Conservation (phyloP, 2,113 vertebrate genomes). For the Galeopterus variegatus region DNA sequence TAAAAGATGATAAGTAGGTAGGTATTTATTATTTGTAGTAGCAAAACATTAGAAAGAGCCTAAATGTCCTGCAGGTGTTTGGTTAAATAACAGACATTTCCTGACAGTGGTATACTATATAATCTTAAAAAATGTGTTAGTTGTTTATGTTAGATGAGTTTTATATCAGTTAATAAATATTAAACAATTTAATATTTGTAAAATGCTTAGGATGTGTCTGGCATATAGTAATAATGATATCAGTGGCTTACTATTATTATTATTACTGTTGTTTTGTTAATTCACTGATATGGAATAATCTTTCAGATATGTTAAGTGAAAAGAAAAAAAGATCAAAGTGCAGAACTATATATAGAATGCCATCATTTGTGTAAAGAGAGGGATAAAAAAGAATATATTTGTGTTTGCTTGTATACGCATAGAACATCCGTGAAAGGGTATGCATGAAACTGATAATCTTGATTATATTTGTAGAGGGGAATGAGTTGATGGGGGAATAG, state of each 20-base stretch:
- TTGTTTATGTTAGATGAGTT: neutral
- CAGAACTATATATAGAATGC: neutral
- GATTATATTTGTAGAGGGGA: neutral
- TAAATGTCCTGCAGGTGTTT: neutral
- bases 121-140: neutral
- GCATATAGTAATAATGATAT: neutral
- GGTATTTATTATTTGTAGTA: neutral
- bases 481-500: neutral
- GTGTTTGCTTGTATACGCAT: neutral
- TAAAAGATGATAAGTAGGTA: neutral
- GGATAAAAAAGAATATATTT: neutral
- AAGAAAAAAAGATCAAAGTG: neutral
- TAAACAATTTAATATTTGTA: neutral
- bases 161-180: neutral
- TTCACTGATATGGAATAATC: neutral
- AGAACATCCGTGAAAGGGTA: neutral
- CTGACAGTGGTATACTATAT: neutral
- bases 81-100: neutral
- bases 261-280: neutral
- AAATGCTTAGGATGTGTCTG: neutral
- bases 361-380: neutral
- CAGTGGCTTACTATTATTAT: neutral
- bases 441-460: neutral
- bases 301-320: neutral
- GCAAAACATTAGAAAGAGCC: neutral